Percentiles rank a stretch among this genome's conserved stretches.
These are phyloP conservation scores for Cuculus canorus DNA, from an alignment of 2,797 vertebrate genomes.

Conservation along the genomic window DNA sequence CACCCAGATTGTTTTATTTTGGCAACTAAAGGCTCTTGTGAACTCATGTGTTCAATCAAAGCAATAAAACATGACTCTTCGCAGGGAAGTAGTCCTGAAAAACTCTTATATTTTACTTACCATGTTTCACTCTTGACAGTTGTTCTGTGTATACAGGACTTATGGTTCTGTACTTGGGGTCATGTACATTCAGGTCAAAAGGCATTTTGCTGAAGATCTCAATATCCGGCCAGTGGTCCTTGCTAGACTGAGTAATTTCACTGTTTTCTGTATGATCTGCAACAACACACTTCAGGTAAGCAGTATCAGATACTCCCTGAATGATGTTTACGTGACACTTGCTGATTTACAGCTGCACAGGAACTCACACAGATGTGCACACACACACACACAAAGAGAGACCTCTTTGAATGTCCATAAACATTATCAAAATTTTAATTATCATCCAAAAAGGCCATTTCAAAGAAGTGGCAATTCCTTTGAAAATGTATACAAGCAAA, in stretches of 20 bases:
- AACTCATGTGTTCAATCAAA: neutral
- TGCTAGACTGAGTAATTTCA: constrained; percentile 74
- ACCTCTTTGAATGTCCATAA: neutral
- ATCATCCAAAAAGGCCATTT: neutral
- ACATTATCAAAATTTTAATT: neutral
- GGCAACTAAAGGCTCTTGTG: neutral
- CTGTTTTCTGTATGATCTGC: constrained; percentile 73
- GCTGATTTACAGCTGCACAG: neutral
- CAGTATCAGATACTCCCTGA: neutral
- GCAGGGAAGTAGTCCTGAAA: neutral
- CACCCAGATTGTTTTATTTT: neutral
- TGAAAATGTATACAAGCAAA: neutral
- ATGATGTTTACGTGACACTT: neutral
- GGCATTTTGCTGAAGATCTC: constrained; percentile 90
- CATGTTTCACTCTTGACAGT: constrained; percentile 82
- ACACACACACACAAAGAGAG: neutral
- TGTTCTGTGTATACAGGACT: constrained; percentile 88
- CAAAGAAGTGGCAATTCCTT: neutral
- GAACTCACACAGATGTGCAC: neutral
- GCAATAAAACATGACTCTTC: neutral
- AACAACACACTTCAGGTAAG: constrained; percentile 52
- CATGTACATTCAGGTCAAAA: constrained; percentile 88
- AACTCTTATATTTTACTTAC: constrained; percentile 71
- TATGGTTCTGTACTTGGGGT: constrained; percentile 88
- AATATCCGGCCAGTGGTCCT: constrained; percentile 91